phyloP scores from a whole-genome alignment of 2,113 vertebrate genomes.

The Lepisosteus oculatus region DNA sequence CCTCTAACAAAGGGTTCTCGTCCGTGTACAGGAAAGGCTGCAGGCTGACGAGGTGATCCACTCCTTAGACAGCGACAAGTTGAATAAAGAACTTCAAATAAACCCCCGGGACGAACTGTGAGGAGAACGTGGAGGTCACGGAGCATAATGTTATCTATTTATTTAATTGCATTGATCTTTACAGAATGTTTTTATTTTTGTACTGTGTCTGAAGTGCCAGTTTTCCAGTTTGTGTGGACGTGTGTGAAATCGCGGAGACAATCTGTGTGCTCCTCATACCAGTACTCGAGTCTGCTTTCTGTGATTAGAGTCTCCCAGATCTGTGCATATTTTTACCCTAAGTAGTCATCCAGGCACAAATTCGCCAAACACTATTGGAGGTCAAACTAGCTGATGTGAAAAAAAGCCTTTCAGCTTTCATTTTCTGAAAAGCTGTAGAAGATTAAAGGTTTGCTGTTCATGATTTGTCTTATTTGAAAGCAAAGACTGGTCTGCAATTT shows the following conservation, averaged over 20 bases:
- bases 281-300: constrained; percentile 41
- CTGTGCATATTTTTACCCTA: constrained; percentile 2
- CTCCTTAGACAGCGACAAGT: constrained; percentile 65
- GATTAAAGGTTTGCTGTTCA: not conserved
- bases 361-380: not conserved
- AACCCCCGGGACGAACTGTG: constrained; percentile 94
- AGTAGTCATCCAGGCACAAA: constrained; percentile 4
- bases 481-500: too few relatives aligned
- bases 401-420: not conserved
- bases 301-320: constrained; percentile 11
- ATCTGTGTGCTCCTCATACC: constrained; percentile 20
- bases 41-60: constrained; percentile 91
- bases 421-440: not conserved
- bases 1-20: not conserved
- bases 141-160: constrained; percentile 74
- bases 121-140: constrained; percentile 47
- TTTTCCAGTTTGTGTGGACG: not conserved
- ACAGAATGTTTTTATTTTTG: constrained; percentile 92
- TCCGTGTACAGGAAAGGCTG: constrained; percentile 79
- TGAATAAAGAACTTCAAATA: constrained; percentile 65
- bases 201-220: constrained; percentile 74
- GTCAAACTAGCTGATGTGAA: not conserved
- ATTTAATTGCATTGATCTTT: constrained; percentile 84
- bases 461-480: not conserved
- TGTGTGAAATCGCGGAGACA: constrained; percentile 1